Base-by-base conservation (phyloP, 2,113 vertebrate genomes). In the Condylura cristata region DNA sequence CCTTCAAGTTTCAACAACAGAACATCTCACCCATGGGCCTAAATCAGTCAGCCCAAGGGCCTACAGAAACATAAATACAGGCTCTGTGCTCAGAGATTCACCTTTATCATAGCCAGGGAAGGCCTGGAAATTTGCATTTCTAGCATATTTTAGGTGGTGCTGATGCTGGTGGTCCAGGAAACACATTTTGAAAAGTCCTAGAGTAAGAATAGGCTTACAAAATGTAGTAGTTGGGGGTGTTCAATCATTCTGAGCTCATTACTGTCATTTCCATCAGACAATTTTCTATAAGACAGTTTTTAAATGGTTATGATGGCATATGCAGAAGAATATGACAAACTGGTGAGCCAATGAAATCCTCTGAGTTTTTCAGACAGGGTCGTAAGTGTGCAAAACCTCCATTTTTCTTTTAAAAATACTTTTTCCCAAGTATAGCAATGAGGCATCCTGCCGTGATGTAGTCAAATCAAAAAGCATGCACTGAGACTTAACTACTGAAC, bases 381-480 rank as follows among this genome's bases (percentile, higher is more conserved):
- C 44, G 82, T 58, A 82, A 92, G 30, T 44, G 56, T 5, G 48
- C 17, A 68, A 74, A 60, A 16, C 24, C 7, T n/a, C 28, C 28
- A 2, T 53, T 92, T 86, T 93, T 93, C 46, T 94, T 85, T 91
- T 63, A 60, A 72, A 91, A 80, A 48, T 28, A 58, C 9, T 32
- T 89, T 76, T 86, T 66, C 26, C 61, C 87, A 37, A 80, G 34
- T 44, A 72, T 22, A 84, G n/a, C 18, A 61, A 56, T 4, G 12
- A 89, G 65, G 51, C 26, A 37, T 48, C 60, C 41, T 93, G 79
- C 61, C 6, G 60, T 26, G 89, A 74, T 58, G n/a, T 32, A 81
- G 82, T 93, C 75, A 86, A 91, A 89, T 63, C 70, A 94, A 44
- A 78, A 86, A 90, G 32, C 72, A 78, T 60, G 37, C 11, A 61